Percentiles rank a stretch among this genome's conserved stretches.
phyloP scores from a whole-genome alignment of 2,888 invertebrate species.

The Perithous albicinctus region DNA sequence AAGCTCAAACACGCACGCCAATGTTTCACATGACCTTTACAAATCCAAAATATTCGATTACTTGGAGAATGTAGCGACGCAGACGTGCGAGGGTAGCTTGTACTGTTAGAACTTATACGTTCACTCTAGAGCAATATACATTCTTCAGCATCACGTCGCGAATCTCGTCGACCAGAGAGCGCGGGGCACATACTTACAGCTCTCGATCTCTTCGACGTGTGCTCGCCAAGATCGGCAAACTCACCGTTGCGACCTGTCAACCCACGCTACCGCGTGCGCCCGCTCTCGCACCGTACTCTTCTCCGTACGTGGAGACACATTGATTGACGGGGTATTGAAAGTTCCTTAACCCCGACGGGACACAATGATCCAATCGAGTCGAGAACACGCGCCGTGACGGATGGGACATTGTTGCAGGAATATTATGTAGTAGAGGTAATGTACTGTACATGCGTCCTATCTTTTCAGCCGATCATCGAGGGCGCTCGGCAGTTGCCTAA shows the following conservation, averaged over 20 bases:
- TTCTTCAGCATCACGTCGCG: conserved; percentile 55
- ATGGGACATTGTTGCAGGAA: conserved; percentile 8
- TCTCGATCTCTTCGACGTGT: conserved; percentile 31
- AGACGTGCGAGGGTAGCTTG: conserved; percentile 67
- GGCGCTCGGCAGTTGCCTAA: background rate
- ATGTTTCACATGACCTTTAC: conserved; percentile 59
- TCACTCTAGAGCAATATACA: conserved; percentile 64
- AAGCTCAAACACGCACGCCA: background rate
- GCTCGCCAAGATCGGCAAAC: conserved; percentile 44
- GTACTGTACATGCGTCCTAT: background rate
- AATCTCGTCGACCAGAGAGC: conserved; percentile 4
- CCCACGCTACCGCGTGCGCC: conserved; percentile 67
- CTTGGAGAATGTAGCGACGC: conserved; percentile 43
- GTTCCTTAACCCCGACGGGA: conserved; percentile 55
- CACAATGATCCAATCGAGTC: conserved; percentile 40
- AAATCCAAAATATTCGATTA: conserved; percentile 61
- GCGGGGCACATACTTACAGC: too few species aligned
- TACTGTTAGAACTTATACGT: conserved; percentile 66
- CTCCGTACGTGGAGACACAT: conserved; percentile 48
- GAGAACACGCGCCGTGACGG: conserved; percentile 19
- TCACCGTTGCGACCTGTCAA: conserved; percentile 52
- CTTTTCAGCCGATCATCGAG: conserved; percentile 1
- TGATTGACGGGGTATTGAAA: conserved; percentile 64
- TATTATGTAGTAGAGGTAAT: conserved; percentile 17
- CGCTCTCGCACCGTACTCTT: conserved; percentile 62